phyloP scores from a whole-genome alignment of 2,888 invertebrate genomes.

The Drosophila nr. medialis region DNA sequence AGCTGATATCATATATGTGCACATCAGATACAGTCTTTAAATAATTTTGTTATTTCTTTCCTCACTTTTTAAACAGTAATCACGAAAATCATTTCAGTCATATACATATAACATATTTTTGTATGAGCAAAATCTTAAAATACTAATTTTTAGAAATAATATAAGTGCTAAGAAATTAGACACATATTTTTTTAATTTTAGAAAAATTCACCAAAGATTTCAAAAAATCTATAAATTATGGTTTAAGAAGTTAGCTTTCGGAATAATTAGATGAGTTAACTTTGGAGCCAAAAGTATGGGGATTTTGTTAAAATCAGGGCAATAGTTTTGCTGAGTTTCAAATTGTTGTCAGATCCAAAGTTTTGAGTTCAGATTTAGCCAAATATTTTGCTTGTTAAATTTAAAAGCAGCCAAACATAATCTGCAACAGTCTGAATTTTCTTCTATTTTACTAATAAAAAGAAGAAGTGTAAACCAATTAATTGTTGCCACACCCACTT shows the following conservation, averaged over 20 bases:
- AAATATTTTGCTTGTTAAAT: too few relatives aligned
- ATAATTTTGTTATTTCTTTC: neutral
- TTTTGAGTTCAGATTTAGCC: neutral
- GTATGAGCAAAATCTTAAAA: neutral
- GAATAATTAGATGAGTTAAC: neutral
- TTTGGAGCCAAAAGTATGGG: neutral
- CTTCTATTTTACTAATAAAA: neutral
- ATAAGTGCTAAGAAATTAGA: neutral
- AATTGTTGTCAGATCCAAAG: neutral
- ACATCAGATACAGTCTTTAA: neutral
- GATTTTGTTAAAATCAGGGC: neutral
- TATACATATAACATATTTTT: neutral
- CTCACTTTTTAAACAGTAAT: neutral
- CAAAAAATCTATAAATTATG: neutral
- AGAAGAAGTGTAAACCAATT: neutral
- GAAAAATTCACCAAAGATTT: neutral
- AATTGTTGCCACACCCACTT: conserved; percentile 1
- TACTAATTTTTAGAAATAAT: neutral
- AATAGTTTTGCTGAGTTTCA: neutral
- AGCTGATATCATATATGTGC: neutral
- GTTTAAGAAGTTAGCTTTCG: neutral
- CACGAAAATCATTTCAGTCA: neutral
- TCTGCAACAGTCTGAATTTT: neutral
- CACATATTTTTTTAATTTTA: neutral
- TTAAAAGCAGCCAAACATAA: neutral